phyloP scores from a whole-genome alignment of 2,797 vertebrate genomes.

The Sitta carolinensis region DNA sequence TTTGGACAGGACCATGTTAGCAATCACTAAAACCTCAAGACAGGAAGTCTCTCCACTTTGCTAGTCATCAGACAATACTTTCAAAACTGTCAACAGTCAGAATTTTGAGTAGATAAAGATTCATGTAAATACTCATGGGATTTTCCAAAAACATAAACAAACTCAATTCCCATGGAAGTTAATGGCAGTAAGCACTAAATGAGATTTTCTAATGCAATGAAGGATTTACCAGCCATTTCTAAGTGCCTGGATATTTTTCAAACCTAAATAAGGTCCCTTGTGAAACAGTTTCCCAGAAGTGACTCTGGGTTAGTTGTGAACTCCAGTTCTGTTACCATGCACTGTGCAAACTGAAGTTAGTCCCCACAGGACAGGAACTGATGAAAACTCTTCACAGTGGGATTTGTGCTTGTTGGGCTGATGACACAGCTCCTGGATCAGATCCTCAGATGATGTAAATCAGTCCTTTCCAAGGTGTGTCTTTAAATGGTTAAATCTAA shows the following conservation, averaged over 20 bases:
- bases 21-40: not conserved
- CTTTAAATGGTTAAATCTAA: not conserved
- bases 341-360: not conserved
- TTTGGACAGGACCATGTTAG: not conserved
- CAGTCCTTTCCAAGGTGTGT: not conserved
- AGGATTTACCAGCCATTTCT: not conserved
- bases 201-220: not conserved
- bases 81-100: not conserved
- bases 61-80: not conserved
- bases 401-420: not conserved
- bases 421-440: accelerated
- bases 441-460: not conserved
- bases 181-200: not conserved
- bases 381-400: not conserved
- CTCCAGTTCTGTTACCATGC: not conserved
- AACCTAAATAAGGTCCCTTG: not conserved
- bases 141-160: not conserved
- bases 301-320: not conserved
- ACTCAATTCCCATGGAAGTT: not conserved
- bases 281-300: not conserved
- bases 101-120: not conserved
- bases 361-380: not conserved
- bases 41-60: not conserved
- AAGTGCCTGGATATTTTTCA: not conserved
- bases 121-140: not conserved